Evolutionary conservation across 2,888 invertebrate genomes (phyloP), one percentile per base, ranked within the genome.

Genomic region (Parasteatoda lunata): DNA sequence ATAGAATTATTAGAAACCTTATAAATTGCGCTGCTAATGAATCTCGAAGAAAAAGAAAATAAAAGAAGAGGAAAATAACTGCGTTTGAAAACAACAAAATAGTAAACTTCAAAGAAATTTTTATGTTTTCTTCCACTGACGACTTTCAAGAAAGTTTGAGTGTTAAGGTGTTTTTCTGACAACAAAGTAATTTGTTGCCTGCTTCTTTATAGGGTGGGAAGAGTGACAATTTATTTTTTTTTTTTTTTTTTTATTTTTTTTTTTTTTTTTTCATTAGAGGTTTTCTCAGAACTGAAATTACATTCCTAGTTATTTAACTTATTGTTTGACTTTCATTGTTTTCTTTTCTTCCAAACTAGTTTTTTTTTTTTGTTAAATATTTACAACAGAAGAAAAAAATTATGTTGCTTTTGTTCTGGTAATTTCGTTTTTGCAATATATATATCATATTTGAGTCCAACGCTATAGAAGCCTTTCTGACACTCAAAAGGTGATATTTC

Each of bases 21-120:
- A 84, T 84, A 84, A 84, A 84, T 84, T 84, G 77, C 83, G 65
- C 73, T 11, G 45, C 71, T 84, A 84, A 77, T 84, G 76, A 84
- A 84, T 77, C 77, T 6, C 51, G 71, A 77, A 77, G 54, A 83
- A 68, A 68, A 13, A 71, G 77, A 54, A 81, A 52, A 51, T n/a
- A 48, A 52, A 51, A 15, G 51, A 72, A 49, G n/a, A 9, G 8
- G 11, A 54, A 81, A 76, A 82, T 64, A 76, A 64, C 51, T 48
- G 15, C 48, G 66, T 6, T 59, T 48, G 83, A 65, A 77, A 71
- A 77, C 83, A 77, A 77, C 77, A 72, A 52, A 72, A 71, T 71
- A 77, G 48, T 59, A 71, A 77, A 83, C 77, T 77, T 83, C 71
- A 70, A 84, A 84, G 68, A 51, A 72, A 75, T 66, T 70, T 66